Evolutionary conservation across 2,113 vertebrate genomes (phyloP).

Genomic region (Cricetomys ansorgei): DNA sequence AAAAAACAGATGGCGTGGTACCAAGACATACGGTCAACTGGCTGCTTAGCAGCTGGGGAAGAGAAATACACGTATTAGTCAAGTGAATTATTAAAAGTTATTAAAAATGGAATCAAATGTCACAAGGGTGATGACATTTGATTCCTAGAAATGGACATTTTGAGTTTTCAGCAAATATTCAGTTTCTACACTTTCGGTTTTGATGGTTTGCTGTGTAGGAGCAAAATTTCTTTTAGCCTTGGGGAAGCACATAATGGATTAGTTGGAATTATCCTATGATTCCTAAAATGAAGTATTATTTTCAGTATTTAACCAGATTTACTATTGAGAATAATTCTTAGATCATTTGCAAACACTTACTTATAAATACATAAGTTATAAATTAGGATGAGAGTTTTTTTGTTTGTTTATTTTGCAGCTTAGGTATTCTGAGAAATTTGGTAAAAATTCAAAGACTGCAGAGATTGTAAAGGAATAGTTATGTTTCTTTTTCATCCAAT

Average conservation of each 20-base stretch:
- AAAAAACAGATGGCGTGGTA: conserved; percentile 20
- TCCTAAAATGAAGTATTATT: neutral
- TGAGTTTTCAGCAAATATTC: neutral
- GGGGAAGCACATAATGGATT: neutral
- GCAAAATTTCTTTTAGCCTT: neutral
- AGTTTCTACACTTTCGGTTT: neutral
- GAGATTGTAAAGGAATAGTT: neutral
- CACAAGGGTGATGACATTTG: neutral
- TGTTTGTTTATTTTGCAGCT: neutral
- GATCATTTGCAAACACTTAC: neutral
- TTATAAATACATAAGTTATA: neutral
- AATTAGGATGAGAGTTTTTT: neutral
- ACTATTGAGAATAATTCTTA: neutral
- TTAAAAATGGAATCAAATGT: neutral
- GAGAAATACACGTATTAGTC: conserved; percentile 34
- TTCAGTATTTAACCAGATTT: neutral
- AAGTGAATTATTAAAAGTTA: conserved; percentile 50
- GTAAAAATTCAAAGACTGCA: neutral
- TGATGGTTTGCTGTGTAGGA: neutral
- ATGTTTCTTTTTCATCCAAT: neutral
- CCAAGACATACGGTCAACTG: conserved; percentile 45
- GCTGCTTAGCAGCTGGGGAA: conserved; percentile 37
- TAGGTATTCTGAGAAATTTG: neutral
- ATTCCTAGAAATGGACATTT: neutral
- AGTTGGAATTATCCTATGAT: neutral